These are phyloP conservation scores for Phaenicophaeus curvirostris DNA, from an alignment of 2,797 vertebrate genomes.

Conservation along the genomic window DNA sequence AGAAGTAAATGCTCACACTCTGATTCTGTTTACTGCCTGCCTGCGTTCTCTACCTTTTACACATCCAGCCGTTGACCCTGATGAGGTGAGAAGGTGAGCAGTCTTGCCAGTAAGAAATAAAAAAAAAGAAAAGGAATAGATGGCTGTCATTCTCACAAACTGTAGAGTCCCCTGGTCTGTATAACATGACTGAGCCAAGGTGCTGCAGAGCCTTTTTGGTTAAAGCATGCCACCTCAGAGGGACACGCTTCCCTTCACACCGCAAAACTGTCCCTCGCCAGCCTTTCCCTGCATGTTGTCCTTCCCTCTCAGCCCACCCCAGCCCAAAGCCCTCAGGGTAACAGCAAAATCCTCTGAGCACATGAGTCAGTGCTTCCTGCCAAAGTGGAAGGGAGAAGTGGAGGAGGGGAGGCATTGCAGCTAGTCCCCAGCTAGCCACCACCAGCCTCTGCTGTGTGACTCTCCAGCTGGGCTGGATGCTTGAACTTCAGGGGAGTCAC, in stretches of 20 bases:
- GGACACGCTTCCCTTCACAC: neutral
- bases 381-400: neutral
- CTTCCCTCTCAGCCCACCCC: neutral
- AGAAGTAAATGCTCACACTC: slow-evolving; percentile 19
- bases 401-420: neutral
- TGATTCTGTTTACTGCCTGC: neutral
- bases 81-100: slow-evolving; percentile 2
- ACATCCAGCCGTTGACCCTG: neutral
- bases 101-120: slow-evolving; percentile 6
- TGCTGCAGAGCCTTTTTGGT: neutral
- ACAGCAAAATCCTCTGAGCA: neutral
- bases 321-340: neutral
- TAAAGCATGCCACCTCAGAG: neutral
- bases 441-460: neutral
- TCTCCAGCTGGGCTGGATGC: neutral
- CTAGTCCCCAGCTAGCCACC: neutral
- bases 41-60: neutral
- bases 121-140: neutral
- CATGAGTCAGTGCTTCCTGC: rapidly evolving
- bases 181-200: neutral
- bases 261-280: neutral
- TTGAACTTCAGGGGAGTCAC: neutral
- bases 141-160: neutral
- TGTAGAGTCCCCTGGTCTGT: neutral
- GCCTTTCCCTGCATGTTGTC: neutral